A percentile compares a stretch with the other conserved stretches of the same genome.
phyloP scores from a whole-genome alignment of 2,888 invertebrate genomes.

The Melipona beecheii region DNA sequence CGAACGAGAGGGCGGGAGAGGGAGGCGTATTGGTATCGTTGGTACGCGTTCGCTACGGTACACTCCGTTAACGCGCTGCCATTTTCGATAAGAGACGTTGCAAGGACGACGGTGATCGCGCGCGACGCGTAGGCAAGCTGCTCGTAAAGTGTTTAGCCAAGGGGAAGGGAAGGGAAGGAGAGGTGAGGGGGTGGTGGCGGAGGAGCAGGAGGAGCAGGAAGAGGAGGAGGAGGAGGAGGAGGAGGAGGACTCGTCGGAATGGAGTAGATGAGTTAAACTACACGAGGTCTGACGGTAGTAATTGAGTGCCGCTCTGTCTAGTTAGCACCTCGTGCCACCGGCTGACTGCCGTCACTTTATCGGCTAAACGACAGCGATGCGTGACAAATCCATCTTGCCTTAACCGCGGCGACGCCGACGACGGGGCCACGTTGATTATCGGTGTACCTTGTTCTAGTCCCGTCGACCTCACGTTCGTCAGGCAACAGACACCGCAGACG shows the following conservation, averaged over 20 bases:
- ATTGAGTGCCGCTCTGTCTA: slow-evolving; percentile 84
- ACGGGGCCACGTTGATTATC: slow-evolving; percentile 68
- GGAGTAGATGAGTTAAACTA: slow-evolving; percentile 81
- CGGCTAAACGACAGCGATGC: slow-evolving; percentile 82
- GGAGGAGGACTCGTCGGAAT: slow-evolving; percentile 65
- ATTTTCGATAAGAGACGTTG: slow-evolving; percentile 82
- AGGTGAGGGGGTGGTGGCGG: not conserved
- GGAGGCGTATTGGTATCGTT: slow-evolving; percentile 27
- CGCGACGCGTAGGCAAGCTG: slow-evolving; percentile 83
- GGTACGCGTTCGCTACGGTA: slow-evolving; percentile 40
- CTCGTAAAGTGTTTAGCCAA: slow-evolving; percentile 84
- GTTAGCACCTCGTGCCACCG: slow-evolving; percentile 78
- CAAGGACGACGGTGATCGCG: slow-evolving; percentile 82
- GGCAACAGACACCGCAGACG: slow-evolving; percentile 16
- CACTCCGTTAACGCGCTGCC: slow-evolving; percentile 82
- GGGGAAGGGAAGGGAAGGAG: slow-evolving; percentile 81
- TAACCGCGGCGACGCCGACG: slow-evolving; percentile 67
- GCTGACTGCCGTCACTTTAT: slow-evolving; percentile 82
- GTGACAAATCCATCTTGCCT: slow-evolving; percentile 83
- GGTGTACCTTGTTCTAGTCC: slow-evolving; percentile 57
- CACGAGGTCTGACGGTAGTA: slow-evolving; percentile 84
- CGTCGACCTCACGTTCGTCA: slow-evolving; percentile 27
- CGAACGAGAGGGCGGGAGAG: not conserved
- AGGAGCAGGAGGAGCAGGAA: slow-evolving; percentile 75
- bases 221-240: slow-evolving; percentile 64